These are phyloP conservation scores for Melanocharis versteri DNA, from an alignment of 2,113 vertebrate genomes.

Conservation along the genomic window DNA sequence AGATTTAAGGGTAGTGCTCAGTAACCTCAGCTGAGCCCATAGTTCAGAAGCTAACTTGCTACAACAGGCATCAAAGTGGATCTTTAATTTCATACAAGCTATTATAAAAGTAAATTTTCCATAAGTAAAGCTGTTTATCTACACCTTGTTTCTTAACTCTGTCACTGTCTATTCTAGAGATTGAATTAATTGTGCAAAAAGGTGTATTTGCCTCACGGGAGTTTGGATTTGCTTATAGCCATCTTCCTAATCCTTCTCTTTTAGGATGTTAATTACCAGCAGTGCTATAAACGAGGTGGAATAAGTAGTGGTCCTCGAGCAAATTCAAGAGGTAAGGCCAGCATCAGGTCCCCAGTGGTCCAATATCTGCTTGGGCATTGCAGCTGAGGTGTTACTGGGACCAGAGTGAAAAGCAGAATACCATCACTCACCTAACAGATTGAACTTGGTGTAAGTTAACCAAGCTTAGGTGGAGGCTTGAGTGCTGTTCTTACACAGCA, in stretches of 20 bases:
- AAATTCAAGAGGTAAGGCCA: conserved; percentile 80
- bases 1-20: not conserved
- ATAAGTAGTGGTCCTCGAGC: conserved; percentile 71
- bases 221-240: not conserved
- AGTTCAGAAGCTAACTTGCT: not conserved
- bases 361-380: not conserved
- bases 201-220: not conserved
- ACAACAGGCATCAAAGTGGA: not conserved
- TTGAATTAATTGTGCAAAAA: not conserved
- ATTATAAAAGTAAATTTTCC: not conserved
- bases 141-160: not conserved
- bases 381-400: not conserved
- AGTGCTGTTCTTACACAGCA: not conserved
- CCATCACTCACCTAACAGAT: not conserved
- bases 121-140: not conserved
- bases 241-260: not conserved
- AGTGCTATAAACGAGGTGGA: conserved; percentile 79
- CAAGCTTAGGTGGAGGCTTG: not conserved
- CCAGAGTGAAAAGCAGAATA: not conserved
- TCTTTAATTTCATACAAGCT: not conserved
- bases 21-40: not conserved
- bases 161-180: not conserved
- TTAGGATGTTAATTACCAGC: conserved; percentile 86
- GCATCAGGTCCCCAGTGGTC: not conserved
- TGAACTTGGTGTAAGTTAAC: not conserved